These are phyloP conservation scores for Polyergus mexicanus DNA, from an alignment of 1,140 invertebrate genomes.

Conservation along the genomic window DNA sequence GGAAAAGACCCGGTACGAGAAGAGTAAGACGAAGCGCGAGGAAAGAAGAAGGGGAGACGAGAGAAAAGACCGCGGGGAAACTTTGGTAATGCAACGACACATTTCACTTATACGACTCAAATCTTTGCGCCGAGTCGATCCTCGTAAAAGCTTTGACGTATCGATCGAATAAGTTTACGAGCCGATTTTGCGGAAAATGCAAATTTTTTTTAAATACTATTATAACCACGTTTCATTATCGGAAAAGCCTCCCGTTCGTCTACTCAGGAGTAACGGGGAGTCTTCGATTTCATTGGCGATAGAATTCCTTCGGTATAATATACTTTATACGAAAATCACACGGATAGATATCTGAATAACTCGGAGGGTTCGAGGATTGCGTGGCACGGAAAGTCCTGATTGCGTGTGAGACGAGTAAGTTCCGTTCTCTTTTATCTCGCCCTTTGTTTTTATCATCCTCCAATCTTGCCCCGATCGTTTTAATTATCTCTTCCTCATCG, in stretches of 20 bases:
- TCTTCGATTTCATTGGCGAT: not conserved
- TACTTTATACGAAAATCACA: constrained; percentile 7
- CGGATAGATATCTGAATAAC: constrained; percentile 36
- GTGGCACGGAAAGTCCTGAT: constrained; percentile 10
- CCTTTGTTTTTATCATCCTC: not conserved
- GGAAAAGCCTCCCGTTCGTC: not conserved
- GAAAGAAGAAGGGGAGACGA: not conserved
- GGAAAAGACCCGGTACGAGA: not conserved
- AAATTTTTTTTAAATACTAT: not conserved
- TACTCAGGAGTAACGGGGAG: not conserved
- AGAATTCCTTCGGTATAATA: not conserved
- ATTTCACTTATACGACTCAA: not conserved
- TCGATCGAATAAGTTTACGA: not conserved
- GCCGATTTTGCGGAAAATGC: not conserved
- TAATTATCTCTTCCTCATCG: constrained; percentile 29
- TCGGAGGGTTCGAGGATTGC: constrained; percentile 28
- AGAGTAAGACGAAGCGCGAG: not conserved
- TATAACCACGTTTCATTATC: not conserved
- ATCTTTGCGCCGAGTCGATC: constrained; percentile 15
- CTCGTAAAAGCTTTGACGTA: constrained; percentile 28
- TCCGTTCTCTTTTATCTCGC: not conserved
- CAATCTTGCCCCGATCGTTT: not conserved
- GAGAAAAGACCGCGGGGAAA: constrained; percentile 11
- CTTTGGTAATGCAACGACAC: not conserved
- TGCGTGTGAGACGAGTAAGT: not conserved